Base-by-base conservation (phyloP, 2,888 invertebrate species). In the Cerastoderma edule region DNA sequence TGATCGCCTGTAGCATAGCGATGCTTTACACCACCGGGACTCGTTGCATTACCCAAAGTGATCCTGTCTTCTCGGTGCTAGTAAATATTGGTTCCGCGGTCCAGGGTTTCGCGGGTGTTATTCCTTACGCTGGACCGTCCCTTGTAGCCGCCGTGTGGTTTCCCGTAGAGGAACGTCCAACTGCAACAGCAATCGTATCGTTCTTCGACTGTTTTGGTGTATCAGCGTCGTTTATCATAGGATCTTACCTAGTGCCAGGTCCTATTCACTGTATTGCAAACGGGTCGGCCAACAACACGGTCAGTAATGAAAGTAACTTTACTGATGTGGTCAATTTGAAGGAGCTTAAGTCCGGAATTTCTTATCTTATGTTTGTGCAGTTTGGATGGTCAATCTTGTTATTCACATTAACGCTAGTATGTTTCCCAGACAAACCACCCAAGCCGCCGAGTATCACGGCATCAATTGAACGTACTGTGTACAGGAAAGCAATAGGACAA, bases 61-160 rank as follows among this genome's bases (percentile, higher is more conserved):
- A n/a, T n/a, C n/a, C n/a, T n/a, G n/a, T n/a, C n/a, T n/a, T n/a
- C n/a, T n/a, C n/a, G n/a, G n/a, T n/a, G n/a, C n/a, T n/a, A n/a
- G n/a, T n/a, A n/a, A n/a, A n/a, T n/a, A n/a, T n/a, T n/a, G n/a
- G n/a, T n/a, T n/a, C n/a, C n/a, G n/a, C n/a, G n/a, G n/a, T n/a
- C n/a, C n/a, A n/a, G n/a, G 48, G 48, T 4, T n/a, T 48, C 16
- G 48, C 48, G n/a, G 48, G 48, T 24, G 48, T 48, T 4, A 24
- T 48, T 8, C 48, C 48, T 5, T 48, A 48, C 19, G 48, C n/a
- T 24, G 48, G 48, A 5, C 48, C 48, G 19, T 48, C 48, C 16
- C n/a, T 48, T n/a, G 48, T 48, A 24, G 48, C 48, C n/a, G 48
- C 48, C 3, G 48, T 48, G 48, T 48, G 48, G 48, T 48, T 48